Evolutionary conservation across 2,797 vertebrate genomes (phyloP).

Genomic region (Heteromormyrus szaboi): DNA sequence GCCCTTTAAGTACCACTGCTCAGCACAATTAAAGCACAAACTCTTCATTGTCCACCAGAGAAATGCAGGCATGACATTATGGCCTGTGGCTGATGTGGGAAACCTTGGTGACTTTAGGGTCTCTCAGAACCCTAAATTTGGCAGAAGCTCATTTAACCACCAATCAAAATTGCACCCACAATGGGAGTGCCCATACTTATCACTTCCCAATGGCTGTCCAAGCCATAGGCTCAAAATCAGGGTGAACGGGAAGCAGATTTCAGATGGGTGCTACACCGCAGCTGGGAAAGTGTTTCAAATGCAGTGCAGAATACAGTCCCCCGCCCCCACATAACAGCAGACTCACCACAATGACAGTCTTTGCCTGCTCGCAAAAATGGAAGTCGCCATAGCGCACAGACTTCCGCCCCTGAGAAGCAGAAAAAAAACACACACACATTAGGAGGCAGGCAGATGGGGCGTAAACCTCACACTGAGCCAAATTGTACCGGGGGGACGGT

Average conservation of each 20-base stretch:
- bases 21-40: neutral
- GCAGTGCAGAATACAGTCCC: neutral
- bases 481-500: neutral
- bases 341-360: conserved; percentile 90
- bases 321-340: neutral
- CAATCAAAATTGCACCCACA: neutral
- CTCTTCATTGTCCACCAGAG: neutral
- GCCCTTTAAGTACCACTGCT: neutral
- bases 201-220: neutral
- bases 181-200: neutral
- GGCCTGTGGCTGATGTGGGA: neutral
- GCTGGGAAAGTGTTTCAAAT: neutral
- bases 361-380: conserved; percentile 90
- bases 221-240: neutral
- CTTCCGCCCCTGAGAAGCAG: conserved; percentile 75
- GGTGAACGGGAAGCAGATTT: neutral
- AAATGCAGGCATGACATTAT: neutral
- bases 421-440: neutral
- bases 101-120: neutral
- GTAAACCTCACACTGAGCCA: neutral
- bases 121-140: neutral
- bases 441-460: conserved; percentile 5
- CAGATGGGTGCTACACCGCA: neutral
- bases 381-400: conserved; percentile 89
- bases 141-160: neutral